Base-by-base conservation (phyloP, 2,888 invertebrate genomes). In the Bugula neritina region DNA sequence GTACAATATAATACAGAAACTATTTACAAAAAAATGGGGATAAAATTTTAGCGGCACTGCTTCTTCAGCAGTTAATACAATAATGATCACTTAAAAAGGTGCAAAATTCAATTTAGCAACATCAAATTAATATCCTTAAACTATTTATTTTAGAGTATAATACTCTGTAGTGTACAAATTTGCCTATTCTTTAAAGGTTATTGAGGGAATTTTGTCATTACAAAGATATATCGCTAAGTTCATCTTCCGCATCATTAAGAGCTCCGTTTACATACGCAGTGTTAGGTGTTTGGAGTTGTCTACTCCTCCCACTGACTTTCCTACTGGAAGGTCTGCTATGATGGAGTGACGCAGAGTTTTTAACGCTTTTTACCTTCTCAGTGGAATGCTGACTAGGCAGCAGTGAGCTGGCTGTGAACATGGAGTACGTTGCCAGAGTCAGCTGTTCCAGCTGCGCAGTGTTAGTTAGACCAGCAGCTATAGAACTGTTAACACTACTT, bases 381-480 rank as follows among this genome's bases (percentile, higher is more conserved):
- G 58, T 52, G 17, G 71, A 71, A 5, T 10, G 43, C 43, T 43
- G 43, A 17, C 17, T 43, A 3, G 75, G 75, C 34, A 73, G 55
- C 13, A 72, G 73, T 52, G 75, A 73, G 54, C 77, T 79, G 23
- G 78, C 78, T 25, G 78, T 76, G 71, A 80, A 80, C 27, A 79
- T 75, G 21, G 78, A 77, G 71, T 78, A 79, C 72, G 80, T 78
- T 54, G 77, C 75, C 23, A 75, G 25, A 21, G 70, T 75, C 73
- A 34, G 75, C 0, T 74, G 69, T 23, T 71, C 71, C 21, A 72
- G 72, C 23, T 35, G 58, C 35, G 69, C 31, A 25, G 27, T 63
- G 63, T 25, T 63, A 31, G 63, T 63, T n/a, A 63, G 63, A 29
- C 63, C 63, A 31, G 63, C 63, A 29, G 21, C 25, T 34, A 63